Evolutionary conservation across 2,113 vertebrate genomes (phyloP).

Genomic region (Phylloscopus trochilus): DNA sequence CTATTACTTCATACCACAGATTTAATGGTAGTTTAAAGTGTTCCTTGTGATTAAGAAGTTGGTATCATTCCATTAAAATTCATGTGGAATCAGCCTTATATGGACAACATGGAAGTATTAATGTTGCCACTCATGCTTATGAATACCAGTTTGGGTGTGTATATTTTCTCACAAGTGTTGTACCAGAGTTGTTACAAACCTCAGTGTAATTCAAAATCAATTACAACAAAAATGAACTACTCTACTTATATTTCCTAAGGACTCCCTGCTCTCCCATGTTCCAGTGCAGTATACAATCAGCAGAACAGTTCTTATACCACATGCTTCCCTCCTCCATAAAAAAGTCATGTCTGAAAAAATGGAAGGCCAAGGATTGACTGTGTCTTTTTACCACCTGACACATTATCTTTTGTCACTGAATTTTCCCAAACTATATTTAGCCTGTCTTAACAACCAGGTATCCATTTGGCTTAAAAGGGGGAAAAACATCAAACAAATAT

Average conservation of each 20-base stretch:
- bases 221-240: accelerated
- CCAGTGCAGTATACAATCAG: not conserved
- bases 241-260: not conserved
- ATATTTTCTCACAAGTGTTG: not conserved
- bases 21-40: not conserved
- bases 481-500: not conserved
- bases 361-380: not conserved
- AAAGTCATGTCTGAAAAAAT: not conserved
- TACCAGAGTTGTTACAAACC: not conserved
- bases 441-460: not conserved
- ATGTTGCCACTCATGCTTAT: not conserved
- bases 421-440: not conserved
- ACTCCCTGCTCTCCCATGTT: not conserved
- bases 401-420: not conserved
- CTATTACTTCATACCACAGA: not conserved
- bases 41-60: not conserved
- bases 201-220: not conserved
- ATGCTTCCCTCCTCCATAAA: not conserved
- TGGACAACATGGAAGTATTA: not conserved
- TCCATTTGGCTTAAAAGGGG: not conserved
- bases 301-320: not conserved
- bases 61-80: not conserved
- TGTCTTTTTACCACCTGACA: not conserved
- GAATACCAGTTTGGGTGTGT: not conserved
- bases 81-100: accelerated